Evolutionary conservation across 1,140 invertebrate species (phyloP).

Genomic region (Trichonephila inaurata): DNA sequence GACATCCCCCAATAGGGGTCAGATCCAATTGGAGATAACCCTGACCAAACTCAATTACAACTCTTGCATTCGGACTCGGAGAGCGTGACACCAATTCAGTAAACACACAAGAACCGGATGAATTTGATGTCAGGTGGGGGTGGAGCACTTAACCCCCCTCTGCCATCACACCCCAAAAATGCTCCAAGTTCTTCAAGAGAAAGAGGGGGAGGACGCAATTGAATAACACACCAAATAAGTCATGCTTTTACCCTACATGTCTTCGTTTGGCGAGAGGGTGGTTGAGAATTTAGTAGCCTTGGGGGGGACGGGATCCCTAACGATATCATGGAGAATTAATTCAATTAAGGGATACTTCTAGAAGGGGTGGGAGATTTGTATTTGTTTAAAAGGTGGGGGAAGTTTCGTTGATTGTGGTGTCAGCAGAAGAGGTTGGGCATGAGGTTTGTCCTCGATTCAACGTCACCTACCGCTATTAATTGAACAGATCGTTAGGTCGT

Average conservation of each 20-base stretch:
- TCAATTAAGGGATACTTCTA: constrained; percentile 72
- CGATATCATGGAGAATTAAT: constrained; percentile 75
- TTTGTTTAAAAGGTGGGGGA: constrained; percentile 71
- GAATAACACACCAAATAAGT: constrained; percentile 68
- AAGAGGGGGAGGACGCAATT: constrained; percentile 34
- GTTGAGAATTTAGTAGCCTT: constrained; percentile 24
- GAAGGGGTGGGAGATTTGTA: constrained; percentile 55
- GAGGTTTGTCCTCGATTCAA: neutral
- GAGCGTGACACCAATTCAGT: constrained; percentile 65
- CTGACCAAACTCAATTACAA: constrained; percentile 57
- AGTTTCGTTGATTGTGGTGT: constrained; percentile 25
- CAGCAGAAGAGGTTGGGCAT: neutral
- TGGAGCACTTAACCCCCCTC: constrained; percentile 39
- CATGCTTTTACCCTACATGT: constrained; percentile 25
- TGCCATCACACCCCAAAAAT: constrained; percentile 32
- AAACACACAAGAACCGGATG: constrained; percentile 57
- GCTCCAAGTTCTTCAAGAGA: constrained; percentile 42
- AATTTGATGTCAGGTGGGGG: constrained; percentile 18
- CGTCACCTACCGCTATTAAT: constrained; percentile 47
- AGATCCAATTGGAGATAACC: constrained; percentile 49
- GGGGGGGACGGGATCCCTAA: constrained; percentile 41
- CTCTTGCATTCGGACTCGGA: constrained; percentile 23
- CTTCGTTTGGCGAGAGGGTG: constrained; percentile 12
- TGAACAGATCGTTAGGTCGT: constrained; percentile 39
- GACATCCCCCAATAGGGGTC: constrained; percentile 40